phyloP scores from a whole-genome alignment of 2,113 vertebrate genomes.

The Lagopus muta region DNA sequence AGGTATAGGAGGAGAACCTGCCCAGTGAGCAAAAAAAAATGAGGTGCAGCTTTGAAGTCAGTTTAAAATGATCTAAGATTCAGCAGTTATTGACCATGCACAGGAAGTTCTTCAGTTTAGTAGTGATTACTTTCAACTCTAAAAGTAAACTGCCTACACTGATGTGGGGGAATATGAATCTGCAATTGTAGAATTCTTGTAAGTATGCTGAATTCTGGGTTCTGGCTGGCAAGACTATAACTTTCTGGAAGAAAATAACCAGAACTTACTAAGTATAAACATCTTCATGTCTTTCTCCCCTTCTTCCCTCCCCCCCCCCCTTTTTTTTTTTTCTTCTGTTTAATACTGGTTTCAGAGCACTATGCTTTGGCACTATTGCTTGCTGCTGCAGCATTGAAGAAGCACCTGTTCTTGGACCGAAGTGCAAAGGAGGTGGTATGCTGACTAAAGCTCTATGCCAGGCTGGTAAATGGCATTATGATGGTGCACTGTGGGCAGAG shows the following conservation, averaged over 20 bases:
- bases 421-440: neutral
- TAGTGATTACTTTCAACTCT: neutral
- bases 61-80: neutral
- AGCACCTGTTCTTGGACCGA: neutral
- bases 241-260: slow-evolving; percentile 28
- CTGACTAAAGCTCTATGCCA: neutral
- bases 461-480: neutral
- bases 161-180: neutral
- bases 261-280: slow-evolving; percentile 4
- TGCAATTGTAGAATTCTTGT: neutral
- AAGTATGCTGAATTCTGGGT: neutral
- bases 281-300: neutral
- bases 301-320: no score
- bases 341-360: neutral
- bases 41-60: slow-evolving; percentile 11
- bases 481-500: neutral
- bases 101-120: neutral
- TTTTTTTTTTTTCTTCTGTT: neutral
- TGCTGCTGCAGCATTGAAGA: neutral
- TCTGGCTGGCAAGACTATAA: neutral
- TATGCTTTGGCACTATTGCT: neutral
- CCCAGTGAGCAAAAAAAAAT: slow-evolving; percentile 8
- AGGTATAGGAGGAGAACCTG: neutral
- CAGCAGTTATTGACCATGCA: neutral
- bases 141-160: neutral